A percentile compares a stretch with the other conserved stretches of the same genome.
Conservation (phyloP, 2,797 vertebrate species). For the Clarias platycephalus region DNA sequence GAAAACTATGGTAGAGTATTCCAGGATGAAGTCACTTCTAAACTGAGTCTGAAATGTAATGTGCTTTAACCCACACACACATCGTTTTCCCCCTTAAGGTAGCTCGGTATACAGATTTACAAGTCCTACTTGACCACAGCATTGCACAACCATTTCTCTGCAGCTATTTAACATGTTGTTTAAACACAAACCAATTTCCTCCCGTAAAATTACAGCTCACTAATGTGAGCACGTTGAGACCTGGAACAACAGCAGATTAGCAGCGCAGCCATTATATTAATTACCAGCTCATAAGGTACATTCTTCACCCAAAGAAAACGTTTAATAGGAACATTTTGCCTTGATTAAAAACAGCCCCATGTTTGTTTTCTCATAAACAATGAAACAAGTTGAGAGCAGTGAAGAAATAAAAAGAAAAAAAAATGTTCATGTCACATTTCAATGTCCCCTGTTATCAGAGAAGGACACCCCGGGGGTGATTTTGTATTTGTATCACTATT, state of each 20-base stretch:
- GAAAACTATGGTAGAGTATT: neutral
- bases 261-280: conserved; percentile 71
- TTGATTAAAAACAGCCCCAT: conserved; percentile 72
- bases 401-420: conserved; percentile 46
- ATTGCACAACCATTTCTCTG: conserved; percentile 28
- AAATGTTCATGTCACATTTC: conserved; percentile 73
- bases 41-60: neutral
- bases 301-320: conserved; percentile 59
- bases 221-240: conserved; percentile 64
- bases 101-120: conserved; percentile 15
- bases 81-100: conserved; percentile 8
- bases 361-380: conserved; percentile 64
- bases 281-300: conserved; percentile 70
- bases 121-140: conserved; percentile 42
- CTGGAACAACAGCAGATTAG: conserved; percentile 72
- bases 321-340: conserved; percentile 70
- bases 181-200: conserved; percentile 74
- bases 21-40: conserved; percentile 26
- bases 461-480: conserved; percentile 81
- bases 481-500: conserved; percentile 80
- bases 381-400: conserved; percentile 53
- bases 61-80: conserved; percentile 23
- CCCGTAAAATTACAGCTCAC: conserved; percentile 74
- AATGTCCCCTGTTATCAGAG: conserved; percentile 81
- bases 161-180: conserved; percentile 66